These are phyloP conservation scores for Eupithecia pulchellata DNA, from an alignment of 2,888 invertebrate species.

Conservation along the genomic window DNA sequence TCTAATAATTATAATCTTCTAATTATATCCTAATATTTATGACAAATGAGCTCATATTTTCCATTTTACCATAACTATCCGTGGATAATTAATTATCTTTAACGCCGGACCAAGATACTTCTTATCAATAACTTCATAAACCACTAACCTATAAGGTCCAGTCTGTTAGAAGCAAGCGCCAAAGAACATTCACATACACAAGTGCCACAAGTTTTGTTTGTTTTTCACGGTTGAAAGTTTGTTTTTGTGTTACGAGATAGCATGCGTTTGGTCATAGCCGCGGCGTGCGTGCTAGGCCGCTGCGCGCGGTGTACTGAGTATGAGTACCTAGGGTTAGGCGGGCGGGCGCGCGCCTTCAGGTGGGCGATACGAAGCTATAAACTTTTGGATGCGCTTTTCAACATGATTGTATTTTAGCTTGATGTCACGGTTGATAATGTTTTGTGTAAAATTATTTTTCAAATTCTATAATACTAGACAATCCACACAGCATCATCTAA, in stretches of 20 bases:
- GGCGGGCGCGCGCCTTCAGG: conserved; percentile 62
- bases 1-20: no score
- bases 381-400: conserved; percentile 51
- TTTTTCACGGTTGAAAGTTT: conserved; percentile 54
- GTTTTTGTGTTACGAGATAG: conserved; percentile 52
- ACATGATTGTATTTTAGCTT: not conserved
- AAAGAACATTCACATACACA: not conserved
- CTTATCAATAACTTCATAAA: not conserved
- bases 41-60: conserved; percentile 20
- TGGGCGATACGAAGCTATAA: conserved; percentile 57
- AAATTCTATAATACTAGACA: not conserved
- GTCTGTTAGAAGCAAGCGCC: not conserved
- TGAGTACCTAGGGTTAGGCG: conserved; percentile 52
- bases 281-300: conserved; percentile 55
- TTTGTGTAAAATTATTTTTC: no score
- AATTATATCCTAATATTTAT: conserved; percentile 12
- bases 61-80: conserved; percentile 6
- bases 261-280: conserved; percentile 51
- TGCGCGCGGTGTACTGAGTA: conserved; percentile 68
- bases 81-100: conserved; percentile 18
- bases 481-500: no score
- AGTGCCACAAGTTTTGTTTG: conserved; percentile 30
- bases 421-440: no score
- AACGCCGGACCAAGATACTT: conserved; percentile 7
- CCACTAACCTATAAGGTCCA: conserved; percentile 4